These are phyloP conservation scores for Pipistrellus nathusii DNA, from an alignment of 2,797 vertebrate genomes.

Conservation along the genomic window DNA sequence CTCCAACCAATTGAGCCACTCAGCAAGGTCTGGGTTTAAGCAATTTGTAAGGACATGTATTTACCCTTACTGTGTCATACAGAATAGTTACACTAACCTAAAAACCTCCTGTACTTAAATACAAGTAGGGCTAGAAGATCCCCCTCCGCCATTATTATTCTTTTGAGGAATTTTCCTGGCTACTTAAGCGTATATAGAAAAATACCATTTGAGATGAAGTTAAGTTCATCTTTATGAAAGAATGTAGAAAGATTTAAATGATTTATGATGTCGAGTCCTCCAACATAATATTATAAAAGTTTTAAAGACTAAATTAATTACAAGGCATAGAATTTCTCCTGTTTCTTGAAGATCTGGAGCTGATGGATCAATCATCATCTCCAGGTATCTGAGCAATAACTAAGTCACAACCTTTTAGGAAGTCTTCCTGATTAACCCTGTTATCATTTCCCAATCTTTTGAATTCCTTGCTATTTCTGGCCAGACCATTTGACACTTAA, in stretches of 20 bases:
- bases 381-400: not conserved
- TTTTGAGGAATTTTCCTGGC: not conserved
- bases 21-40: not conserved
- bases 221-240: conserved; percentile 24
- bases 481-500: not conserved
- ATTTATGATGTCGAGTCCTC: not conserved
- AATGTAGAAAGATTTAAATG: not conserved
- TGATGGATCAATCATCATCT: not conserved
- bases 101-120: not conserved
- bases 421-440: not conserved
- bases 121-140: not conserved
- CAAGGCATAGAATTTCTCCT: not conserved
- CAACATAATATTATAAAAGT: not conserved
- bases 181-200: not conserved
- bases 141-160: not conserved
- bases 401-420: not conserved
- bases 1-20: not conserved
- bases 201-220: not conserved
- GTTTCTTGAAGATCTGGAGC: not conserved
- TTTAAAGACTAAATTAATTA: conserved; percentile 23
- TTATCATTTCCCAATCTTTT: not conserved
- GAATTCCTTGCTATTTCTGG: not conserved
- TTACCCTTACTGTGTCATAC: not conserved
- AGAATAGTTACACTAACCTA: not conserved
- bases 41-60: not conserved